Evolutionary conservation across 2,113 vertebrate genomes (phyloP).

Genomic region (Loxodonta africana): DNA sequence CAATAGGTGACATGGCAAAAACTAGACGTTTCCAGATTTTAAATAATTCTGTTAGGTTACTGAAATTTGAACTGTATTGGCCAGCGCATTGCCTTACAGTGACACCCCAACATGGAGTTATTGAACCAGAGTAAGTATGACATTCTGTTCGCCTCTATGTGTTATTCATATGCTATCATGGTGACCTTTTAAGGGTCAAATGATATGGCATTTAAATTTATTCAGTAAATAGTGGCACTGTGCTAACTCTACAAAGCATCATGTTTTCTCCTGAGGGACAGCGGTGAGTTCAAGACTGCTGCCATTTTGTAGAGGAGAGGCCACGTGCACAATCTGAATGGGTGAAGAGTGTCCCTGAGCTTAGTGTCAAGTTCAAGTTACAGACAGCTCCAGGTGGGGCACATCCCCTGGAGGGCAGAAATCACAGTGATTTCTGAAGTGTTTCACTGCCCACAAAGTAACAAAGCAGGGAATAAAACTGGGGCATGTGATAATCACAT

Average conservation of each 20-base stretch:
- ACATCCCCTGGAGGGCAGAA: not conserved
- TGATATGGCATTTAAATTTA: not conserved
- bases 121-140: constrained; percentile 93
- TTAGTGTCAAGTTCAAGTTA: no score
- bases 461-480: not conserved
- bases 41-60: constrained; percentile 89
- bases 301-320: not conserved
- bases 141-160: constrained; percentile 20
- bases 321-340: not conserved
- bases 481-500: not conserved
- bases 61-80: constrained; percentile 97
- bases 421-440: not conserved
- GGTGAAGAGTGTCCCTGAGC: not conserved
- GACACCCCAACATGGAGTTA: constrained; percentile 95
- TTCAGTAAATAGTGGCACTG: not conserved
- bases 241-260: not conserved
- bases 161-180: not conserved
- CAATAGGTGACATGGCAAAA: constrained; percentile 89
- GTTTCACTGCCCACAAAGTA: not conserved
- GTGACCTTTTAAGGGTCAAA: not conserved
- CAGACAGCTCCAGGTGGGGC: not conserved
- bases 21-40: constrained; percentile 90
- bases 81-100: constrained; percentile 97
- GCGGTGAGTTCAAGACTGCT: not conserved
- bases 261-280: not conserved